Percentiles rank a stretch among this genome's conserved stretches.
Evolutionary conservation across 2,113 vertebrate species (phyloP).

Genomic region (Melanotaenia duboulayi): DNA sequence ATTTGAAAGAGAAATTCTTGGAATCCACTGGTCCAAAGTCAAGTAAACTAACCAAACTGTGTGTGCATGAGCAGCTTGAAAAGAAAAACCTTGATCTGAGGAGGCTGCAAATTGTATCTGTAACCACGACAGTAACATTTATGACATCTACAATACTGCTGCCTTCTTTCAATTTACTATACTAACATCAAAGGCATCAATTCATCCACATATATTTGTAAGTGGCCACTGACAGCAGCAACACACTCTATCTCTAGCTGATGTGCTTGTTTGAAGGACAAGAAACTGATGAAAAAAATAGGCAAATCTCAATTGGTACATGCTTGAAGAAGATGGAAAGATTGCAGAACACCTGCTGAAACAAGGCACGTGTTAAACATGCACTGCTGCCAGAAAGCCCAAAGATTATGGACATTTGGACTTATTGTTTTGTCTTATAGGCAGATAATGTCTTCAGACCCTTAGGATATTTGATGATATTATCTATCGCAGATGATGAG

Average conservation of each 20-base stretch:
- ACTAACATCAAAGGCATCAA: constrained; percentile 45
- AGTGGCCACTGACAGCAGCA: constrained; percentile 22
- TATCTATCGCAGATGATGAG: too few species aligned
- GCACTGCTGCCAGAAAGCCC: too few species aligned
- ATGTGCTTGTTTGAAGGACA: constrained; percentile 12
- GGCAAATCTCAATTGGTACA: background rate
- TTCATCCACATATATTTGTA: constrained; percentile 35
- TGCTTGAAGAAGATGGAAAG: background rate
- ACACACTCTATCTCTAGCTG: constrained; percentile 7
- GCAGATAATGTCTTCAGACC: too few species aligned
- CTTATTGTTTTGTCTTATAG: too few species aligned
- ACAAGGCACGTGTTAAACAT: background rate
- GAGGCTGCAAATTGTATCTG: constrained; percentile 44
- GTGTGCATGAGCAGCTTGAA: constrained; percentile 24
- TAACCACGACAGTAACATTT: constrained; percentile 45
- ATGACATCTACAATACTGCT: constrained; percentile 37
- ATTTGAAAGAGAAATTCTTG: constrained; percentile 20
- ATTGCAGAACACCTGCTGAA: background rate
- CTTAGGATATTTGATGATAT: too few species aligned
- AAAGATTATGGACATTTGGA: too few species aligned
- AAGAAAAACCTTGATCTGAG: constrained; percentile 40
- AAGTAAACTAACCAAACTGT: constrained; percentile 36
- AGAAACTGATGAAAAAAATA: constrained; percentile 2
- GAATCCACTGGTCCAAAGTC: background rate
- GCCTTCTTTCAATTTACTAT: constrained; percentile 49